phyloP scores from a whole-genome alignment of 2,113 vertebrate genomes.

The Tichodroma muraria region DNA sequence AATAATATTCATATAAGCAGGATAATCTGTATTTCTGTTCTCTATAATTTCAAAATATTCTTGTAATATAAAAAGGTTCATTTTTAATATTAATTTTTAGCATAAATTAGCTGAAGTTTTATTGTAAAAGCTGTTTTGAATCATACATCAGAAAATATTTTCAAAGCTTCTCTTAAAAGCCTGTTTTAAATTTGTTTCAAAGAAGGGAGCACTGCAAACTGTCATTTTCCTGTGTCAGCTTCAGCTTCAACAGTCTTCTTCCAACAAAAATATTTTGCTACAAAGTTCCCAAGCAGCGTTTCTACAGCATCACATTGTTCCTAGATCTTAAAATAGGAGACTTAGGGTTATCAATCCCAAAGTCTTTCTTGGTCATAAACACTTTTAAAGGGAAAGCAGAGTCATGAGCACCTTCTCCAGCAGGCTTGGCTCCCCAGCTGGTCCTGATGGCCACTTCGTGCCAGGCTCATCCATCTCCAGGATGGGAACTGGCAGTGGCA shows the following conservation, averaged over 20 bases:
- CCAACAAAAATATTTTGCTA: neutral
- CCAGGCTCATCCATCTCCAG: neutral
- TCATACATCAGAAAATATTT: neutral
- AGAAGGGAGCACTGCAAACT: neutral
- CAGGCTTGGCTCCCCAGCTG: neutral
- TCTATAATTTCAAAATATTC: neutral
- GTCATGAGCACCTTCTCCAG: neutral
- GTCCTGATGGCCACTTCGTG: rapidly evolving
- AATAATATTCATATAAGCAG: neutral
- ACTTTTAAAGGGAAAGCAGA: neutral
- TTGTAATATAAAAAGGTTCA: neutral
- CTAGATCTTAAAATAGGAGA: neutral
- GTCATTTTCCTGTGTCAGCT: neutral
- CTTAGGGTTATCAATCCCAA: neutral
- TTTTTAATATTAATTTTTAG: neutral
- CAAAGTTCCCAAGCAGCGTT: neutral
- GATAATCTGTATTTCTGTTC: neutral
- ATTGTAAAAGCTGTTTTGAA: neutral
- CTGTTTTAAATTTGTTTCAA: neutral
- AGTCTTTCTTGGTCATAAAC: neutral
- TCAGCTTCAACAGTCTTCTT: neutral
- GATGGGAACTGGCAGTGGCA: neutral
- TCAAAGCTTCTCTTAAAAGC: neutral
- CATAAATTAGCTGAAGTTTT: neutral
- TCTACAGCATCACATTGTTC: neutral